These are phyloP conservation scores for Galleria mellonella DNA, from an alignment of 1,140 invertebrate genomes.

Conservation along the genomic window DNA sequence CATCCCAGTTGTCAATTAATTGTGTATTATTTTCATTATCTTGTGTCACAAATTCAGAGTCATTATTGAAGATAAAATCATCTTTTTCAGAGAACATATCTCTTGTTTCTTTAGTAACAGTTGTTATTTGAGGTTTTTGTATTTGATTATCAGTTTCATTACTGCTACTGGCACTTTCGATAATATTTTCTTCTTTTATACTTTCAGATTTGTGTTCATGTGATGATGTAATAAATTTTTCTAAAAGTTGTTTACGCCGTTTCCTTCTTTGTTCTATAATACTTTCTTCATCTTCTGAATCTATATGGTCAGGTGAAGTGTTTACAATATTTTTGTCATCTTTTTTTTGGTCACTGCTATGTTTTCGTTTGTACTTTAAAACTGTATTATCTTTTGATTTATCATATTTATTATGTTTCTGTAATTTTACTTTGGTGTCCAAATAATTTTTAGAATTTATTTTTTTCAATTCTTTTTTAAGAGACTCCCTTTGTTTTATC, in stretches of 20 bases:
- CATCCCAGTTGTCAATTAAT: conserved; percentile 98
- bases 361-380: no score
- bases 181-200: conserved; percentile 6
- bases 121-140: conserved; percentile 8
- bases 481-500: conserved; percentile 42
- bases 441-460: conserved; percentile 5
- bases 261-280: conserved; percentile 93
- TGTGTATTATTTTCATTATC: conserved; percentile 86
- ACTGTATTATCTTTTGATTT: no score
- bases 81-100: conserved; percentile 69
- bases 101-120: conserved; percentile 26
- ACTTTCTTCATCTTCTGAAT: conserved; percentile 90
- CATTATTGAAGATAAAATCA: conserved; percentile 64
- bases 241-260: conserved; percentile 90
- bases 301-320: conserved; percentile 36
- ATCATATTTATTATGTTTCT: conserved; percentile 27
- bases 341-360: conserved; percentile 4
- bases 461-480: conserved; percentile 37
- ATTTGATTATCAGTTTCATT: neutral
- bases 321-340: conserved; percentile 14
- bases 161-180: no score
- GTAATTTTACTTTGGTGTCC: neutral
- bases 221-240: conserved; percentile 72
- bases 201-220: conserved; percentile 16
- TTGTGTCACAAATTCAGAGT: conserved; percentile 82